Evolutionary conservation across 2,797 vertebrate species (phyloP), one percentile per base, ranked within the genome.

Genomic region (Dendrocincla fuliginosa): DNA sequence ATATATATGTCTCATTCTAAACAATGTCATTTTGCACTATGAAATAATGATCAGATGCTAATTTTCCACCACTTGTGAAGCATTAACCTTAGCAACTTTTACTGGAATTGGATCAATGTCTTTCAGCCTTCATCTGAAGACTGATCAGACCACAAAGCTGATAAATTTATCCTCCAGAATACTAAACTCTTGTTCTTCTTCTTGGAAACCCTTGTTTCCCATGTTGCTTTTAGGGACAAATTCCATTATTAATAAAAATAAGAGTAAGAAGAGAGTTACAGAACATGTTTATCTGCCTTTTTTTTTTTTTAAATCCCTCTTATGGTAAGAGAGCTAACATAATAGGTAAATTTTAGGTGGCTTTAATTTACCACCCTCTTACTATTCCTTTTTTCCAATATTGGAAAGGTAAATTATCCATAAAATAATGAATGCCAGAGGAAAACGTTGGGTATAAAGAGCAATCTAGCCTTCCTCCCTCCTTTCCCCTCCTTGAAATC

Each of bases 351-450:
- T 81, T 89, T 93, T 89, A 70, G 39, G 28, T 63, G 18, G 9
- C 47, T 77, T 52, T 64, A 70, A 74, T 52, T 16, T 55, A 65
- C 18, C 28, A 46, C 20, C 13, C 5, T 5, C 19, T 13, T 46
- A 28, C 17, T 33, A 27, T 69, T 4, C 19, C 44, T 84, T 50
- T 68, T 20, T 16, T 60, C 4, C n/a, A 28, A 33, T 35, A 4
- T 10, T 75, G 7, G 14, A 71, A 79, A 56, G 46, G 35, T 67
- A 87, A 85, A 80, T 82, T 85, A 50, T 68, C 59, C 18, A 20
- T 67, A 61, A 87, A 76, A 93, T 78, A 87, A 65, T 79, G 68
- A 73, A 61, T 42, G 75, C 7, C 6, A 47, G 49, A 67, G 35
- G 42, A 70, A 79, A 78, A 82, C 8, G 3, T 76, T 69, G 11